Evolutionary conservation across 1,140 invertebrate species (phyloP).

Genomic region (Drosophila pandora): DNA sequence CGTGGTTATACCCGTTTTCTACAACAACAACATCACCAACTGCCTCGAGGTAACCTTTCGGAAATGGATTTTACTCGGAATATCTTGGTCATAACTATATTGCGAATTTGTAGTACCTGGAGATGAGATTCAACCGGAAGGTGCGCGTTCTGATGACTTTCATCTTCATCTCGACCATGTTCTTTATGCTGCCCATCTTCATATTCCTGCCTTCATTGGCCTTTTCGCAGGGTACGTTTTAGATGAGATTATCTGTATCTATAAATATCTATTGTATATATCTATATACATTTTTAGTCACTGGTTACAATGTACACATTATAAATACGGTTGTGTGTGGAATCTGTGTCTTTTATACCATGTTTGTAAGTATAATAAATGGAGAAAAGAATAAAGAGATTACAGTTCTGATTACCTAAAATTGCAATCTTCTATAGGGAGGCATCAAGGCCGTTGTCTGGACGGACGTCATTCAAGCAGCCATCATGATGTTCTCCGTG

Average conservation of each 20-base stretch:
- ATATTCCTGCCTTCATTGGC: slow-evolving; percentile 89
- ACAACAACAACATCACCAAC: slow-evolving; percentile 90
- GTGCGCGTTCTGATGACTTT: slow-evolving; percentile 87
- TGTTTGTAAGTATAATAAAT: slow-evolving; percentile 86
- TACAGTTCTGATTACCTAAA: not conserved
- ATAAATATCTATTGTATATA: no score
- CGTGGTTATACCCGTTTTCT: slow-evolving; percentile 93
- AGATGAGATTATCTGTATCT: no score
- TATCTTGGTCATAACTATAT: not conserved
- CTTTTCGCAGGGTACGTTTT: slow-evolving; percentile 87
- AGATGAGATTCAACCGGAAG: slow-evolving; percentile 86
- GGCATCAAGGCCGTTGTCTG: slow-evolving; percentile 94
- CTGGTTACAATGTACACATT: slow-evolving; percentile 88
- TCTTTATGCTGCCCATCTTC: slow-evolving; percentile 73
- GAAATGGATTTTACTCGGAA: not conserved
- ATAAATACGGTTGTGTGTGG: slow-evolving; percentile 89
- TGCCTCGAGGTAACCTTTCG: slow-evolving; percentile 89
- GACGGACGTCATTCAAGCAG: slow-evolving; percentile 93
- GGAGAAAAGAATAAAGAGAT: not conserved
- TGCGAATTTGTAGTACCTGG: slow-evolving; percentile 86
- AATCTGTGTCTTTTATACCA: slow-evolving; percentile 93
- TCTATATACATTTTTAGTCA: slow-evolving; percentile 85
- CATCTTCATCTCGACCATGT: slow-evolving; percentile 85
- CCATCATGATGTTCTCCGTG: slow-evolving; percentile 90
- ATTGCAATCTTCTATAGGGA: slow-evolving; percentile 85